phyloP scores from a whole-genome alignment of 2,113 vertebrate species.

The Noctilio leporinus region DNA sequence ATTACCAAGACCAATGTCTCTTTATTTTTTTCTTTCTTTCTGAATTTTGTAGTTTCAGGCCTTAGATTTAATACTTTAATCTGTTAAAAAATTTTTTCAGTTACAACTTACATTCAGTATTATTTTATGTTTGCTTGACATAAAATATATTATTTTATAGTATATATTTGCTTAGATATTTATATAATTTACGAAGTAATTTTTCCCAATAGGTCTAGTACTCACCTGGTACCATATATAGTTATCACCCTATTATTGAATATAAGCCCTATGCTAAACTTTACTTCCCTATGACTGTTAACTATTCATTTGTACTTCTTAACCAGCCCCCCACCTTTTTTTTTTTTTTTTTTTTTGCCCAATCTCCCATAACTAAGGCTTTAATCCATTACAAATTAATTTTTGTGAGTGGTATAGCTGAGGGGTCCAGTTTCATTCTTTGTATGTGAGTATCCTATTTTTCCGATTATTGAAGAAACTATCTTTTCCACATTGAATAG shows the following conservation, averaged over 20 bases:
- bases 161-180: too few relatives aligned
- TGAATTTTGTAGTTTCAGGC: neutral
- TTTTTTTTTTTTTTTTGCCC: neutral
- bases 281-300: too few relatives aligned
- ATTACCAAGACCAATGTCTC: neutral
- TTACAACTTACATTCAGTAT: too few relatives aligned
- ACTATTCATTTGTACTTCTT: too few relatives aligned
- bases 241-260: too few relatives aligned
- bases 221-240: too few relatives aligned
- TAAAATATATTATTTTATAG: too few relatives aligned
- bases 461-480: neutral
- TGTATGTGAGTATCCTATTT: neutral
- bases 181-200: too few relatives aligned
- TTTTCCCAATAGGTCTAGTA: too few relatives aligned
- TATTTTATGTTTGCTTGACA: too few relatives aligned
- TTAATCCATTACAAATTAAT: neutral
- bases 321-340: too few relatives aligned
- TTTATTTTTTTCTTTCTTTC: neutral
- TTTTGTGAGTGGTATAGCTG: neutral
- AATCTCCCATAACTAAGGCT: neutral
- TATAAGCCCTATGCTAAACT: too few relatives aligned
- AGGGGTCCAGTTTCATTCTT: neutral
- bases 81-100: neutral
- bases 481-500: neutral
- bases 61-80: neutral